Percentiles rank a stretch among this genome's conserved stretches.
phyloP scores from a whole-genome alignment of 1,140 invertebrate species.

The Drosophila orena region DNA sequence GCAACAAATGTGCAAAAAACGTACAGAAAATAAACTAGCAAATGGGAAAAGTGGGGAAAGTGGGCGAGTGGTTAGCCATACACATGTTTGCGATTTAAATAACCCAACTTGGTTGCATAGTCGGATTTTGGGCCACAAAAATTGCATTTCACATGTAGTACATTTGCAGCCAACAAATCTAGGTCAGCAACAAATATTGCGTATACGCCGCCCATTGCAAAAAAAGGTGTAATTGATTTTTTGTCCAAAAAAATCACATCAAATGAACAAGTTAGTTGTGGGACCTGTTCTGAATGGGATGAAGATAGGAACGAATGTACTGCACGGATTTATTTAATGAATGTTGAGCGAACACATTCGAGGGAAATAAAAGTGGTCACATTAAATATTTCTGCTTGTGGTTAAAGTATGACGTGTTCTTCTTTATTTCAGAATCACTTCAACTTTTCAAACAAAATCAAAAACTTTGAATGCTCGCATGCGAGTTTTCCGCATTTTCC shows the following conservation, averaged over 20 bases:
- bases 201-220: conserved; percentile 26
- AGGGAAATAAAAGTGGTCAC: conserved; percentile 2
- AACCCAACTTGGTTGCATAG: conserved; percentile 20
- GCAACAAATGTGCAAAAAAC: conserved; percentile 13
- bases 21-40: neutral
- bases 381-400: neutral
- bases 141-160: conserved; percentile 7
- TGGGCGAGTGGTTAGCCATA: too few species aligned
- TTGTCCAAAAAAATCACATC: neutral
- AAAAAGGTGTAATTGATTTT: conserved; percentile 36
- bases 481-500: conserved; percentile 13
- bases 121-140: conserved; percentile 12
- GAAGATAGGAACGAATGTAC: neutral
- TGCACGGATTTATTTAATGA: neutral
- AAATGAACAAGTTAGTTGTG: neutral
- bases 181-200: conserved; percentile 39
- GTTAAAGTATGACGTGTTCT: neutral
- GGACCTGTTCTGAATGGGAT: conserved; percentile 4
- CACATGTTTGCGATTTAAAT: conserved; percentile 17
- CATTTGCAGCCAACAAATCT: neutral
- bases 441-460: conserved; percentile 33
- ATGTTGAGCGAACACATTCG: neutral
- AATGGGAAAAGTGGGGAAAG: conserved; percentile 10
- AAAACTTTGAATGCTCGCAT: conserved; percentile 27
- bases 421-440: conserved; percentile 4